phyloP scores from a whole-genome alignment of 37 sponge, comb jelly and placozoan species.

The Mnemiopsis leidyi region DNA sequence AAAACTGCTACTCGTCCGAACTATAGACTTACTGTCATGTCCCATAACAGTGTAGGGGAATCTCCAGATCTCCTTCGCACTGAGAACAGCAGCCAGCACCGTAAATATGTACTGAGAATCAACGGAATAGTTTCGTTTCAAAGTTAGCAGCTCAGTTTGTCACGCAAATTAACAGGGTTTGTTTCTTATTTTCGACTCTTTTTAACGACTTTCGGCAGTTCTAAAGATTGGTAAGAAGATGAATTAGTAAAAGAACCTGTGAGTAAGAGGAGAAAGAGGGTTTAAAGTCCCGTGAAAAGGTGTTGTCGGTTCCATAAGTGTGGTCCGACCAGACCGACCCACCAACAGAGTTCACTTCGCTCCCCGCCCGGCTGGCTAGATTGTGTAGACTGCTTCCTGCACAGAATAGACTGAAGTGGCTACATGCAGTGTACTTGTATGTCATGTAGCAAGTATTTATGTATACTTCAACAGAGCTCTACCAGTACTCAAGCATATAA shows the following conservation, averaged over 20 bases:
- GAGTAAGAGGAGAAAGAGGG: conserved; percentile 14
- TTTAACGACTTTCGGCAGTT: too few species aligned
- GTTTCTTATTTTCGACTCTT: too few species aligned
- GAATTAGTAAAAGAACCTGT: not conserved
- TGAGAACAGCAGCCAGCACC: conserved; percentile 13
- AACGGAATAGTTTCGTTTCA: too few species aligned
- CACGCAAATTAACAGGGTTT: too few species aligned
- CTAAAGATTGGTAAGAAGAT: too few species aligned
- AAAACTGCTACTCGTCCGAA: not conserved
- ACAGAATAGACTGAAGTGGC: not conserved
- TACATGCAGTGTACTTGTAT: not conserved
- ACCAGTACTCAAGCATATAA: too few species aligned
- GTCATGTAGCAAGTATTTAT: too few species aligned
- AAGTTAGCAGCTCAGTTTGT: too few species aligned
- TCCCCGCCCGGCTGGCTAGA: not conserved
- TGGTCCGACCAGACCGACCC: not conserved
- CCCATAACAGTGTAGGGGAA: conserved; percentile 20
- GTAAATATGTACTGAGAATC: conserved; percentile 24
- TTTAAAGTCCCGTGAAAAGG: not conserved
- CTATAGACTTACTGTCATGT: conserved; percentile 8
- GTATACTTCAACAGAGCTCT: too few species aligned
- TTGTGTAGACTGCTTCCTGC: not conserved
- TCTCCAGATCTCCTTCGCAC: conserved; percentile 42
- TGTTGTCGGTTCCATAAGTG: not conserved
- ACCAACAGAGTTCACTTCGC: not conserved